A percentile compares a stretch with the other conserved stretches of the same genome.
These are phyloP conservation scores for Caenorhabditis japonica DNA, from an alignment of 2,888 invertebrate species.

Conservation along the genomic window DNA sequence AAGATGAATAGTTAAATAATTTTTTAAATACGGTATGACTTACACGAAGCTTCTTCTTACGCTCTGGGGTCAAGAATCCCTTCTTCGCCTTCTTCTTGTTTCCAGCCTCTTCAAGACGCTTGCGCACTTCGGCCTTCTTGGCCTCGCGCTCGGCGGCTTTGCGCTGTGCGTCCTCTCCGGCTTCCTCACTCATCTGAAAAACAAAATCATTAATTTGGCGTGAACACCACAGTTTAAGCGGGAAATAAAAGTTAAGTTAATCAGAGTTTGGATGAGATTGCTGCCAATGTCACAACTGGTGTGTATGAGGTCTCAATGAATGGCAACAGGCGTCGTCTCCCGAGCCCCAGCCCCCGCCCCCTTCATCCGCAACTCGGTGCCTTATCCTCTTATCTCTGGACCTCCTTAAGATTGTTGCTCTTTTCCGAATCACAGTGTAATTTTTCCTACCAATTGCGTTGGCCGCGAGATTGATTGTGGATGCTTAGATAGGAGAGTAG, in stretches of 20 bases:
- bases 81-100: conserved; percentile 90
- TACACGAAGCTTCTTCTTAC: conserved; percentile 99
- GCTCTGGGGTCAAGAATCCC: conserved; percentile 99
- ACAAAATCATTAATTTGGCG: no score
- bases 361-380: conserved; percentile 15
- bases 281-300: conserved; percentile 33
- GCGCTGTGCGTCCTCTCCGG: conserved; percentile 74
- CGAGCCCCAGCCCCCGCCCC: conserved; percentile 12
- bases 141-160: conserved; percentile 97
- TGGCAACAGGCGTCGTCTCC: conserved; percentile 27
- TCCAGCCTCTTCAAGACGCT: conserved; percentile 97
- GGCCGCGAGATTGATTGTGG: conserved; percentile 26
- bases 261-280: neutral
- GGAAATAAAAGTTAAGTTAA: neutral
- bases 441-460: conserved; percentile 45
- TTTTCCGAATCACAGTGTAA: conserved; percentile 22
- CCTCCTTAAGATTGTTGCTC: conserved; percentile 18
- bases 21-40: conserved; percentile 64
- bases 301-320: conserved; percentile 32
- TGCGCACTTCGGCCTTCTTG: conserved; percentile 94
- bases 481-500: neutral
- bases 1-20: neutral
- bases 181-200: conserved; percentile 61
- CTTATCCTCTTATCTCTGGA: neutral
- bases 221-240: neutral